These are phyloP conservation scores for Lepeophtheirus salmonis DNA, from an alignment of 1,140 invertebrate genomes.

Conservation along the genomic window DNA sequence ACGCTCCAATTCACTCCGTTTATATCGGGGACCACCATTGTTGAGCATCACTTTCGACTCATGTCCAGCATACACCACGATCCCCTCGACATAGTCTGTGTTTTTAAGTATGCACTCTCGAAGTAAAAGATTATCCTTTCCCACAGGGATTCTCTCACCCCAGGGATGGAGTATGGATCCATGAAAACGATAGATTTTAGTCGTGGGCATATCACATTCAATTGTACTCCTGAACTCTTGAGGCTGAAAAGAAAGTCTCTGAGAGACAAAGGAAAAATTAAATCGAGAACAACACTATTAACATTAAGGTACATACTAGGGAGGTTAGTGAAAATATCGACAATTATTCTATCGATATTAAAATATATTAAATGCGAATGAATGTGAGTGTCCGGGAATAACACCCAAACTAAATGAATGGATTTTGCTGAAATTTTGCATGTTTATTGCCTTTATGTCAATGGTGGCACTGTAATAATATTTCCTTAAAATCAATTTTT, in stretches of 20 bases:
- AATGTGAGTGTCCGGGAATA: too few relatives aligned
- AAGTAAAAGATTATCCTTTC: conserved; percentile 77
- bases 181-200: conserved; percentile 85
- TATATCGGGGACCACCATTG: conserved; percentile 85
- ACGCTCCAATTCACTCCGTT: conserved; percentile 71
- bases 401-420: too few relatives aligned
- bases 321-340: too few relatives aligned
- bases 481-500: too few relatives aligned
- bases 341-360: too few relatives aligned
- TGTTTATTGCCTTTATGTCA: too few relatives aligned
- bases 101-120: conserved; percentile 87
- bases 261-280: conserved; percentile 27
- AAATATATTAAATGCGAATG: too few relatives aligned
- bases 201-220: conserved; percentile 79
- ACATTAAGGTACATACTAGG: too few relatives aligned
- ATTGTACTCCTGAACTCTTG: conserved; percentile 59
- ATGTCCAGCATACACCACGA: conserved; percentile 91
- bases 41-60: conserved; percentile 97
- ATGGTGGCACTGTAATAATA: too few relatives aligned
- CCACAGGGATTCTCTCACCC: conserved; percentile 56
- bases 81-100: conserved; percentile 77
- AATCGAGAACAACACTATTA: too few relatives aligned
- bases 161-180: conserved; percentile 50
- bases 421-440: too few relatives aligned
- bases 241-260: conserved; percentile 51